Evolutionary conservation across 2,113 vertebrate species (phyloP).

Genomic region (Spea multiplicata): DNA sequence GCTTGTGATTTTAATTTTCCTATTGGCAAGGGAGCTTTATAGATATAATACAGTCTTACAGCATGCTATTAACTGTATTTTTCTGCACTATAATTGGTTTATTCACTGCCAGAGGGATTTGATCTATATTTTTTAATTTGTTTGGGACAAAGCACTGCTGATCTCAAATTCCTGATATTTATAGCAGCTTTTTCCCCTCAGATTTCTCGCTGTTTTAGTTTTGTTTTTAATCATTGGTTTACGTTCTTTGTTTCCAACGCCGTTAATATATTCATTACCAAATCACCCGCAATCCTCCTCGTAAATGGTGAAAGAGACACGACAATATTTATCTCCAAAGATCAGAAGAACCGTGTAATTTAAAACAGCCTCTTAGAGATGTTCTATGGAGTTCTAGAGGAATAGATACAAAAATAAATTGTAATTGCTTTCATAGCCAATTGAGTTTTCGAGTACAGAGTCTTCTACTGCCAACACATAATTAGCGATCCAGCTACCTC

Average conservation of each 20-base stretch:
- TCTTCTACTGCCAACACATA: slow-evolving; percentile 25
- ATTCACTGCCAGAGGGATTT: slow-evolving; percentile 24
- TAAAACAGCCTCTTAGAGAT: not conserved
- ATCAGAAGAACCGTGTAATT: not conserved
- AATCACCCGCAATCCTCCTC: no score
- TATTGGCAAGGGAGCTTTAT: not conserved
- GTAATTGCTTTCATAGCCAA: slow-evolving; percentile 30
- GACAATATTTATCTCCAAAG: slow-evolving; percentile 4
- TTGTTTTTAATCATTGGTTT: no score
- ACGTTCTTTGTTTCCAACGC: no score
- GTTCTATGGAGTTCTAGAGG: not conserved
- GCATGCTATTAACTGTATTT: not conserved
- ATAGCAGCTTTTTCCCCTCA: no score
- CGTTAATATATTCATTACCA: no score
- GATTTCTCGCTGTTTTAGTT: no score
- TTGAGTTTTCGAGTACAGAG: slow-evolving; percentile 21
- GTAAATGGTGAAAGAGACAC: not conserved
- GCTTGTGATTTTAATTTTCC: not conserved
- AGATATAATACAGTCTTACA: slow-evolving; percentile 15
- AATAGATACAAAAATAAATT: not conserved
- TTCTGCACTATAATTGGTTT: slow-evolving; percentile 35
- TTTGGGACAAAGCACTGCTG: slow-evolving; percentile 17
- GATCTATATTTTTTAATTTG: slow-evolving; percentile 10
- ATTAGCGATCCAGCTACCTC: slow-evolving; percentile 30
- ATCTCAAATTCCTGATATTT: slow-evolving; percentile 23